Percentiles rank a stretch among this genome's conserved stretches.
phyloP scores from a whole-genome alignment of 2,797 vertebrate genomes.

The Anas bahamensis region DNA sequence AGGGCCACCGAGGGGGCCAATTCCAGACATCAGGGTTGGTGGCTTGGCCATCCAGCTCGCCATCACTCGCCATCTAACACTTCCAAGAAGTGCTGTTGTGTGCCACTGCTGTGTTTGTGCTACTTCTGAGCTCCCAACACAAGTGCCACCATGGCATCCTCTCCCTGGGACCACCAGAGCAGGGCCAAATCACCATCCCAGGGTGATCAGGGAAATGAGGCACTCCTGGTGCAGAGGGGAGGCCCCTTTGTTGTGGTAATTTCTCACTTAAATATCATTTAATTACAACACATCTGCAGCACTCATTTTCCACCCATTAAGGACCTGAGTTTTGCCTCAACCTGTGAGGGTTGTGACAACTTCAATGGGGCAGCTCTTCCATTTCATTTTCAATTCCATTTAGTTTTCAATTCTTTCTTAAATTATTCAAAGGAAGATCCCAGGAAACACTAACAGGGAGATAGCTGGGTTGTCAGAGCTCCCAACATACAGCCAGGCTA shows the following conservation, averaged over 20 bases:
- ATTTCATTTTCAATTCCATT: background rate
- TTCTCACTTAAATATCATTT: background rate
- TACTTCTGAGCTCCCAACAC: background rate
- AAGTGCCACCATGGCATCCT: accelerated
- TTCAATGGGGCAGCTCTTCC: background rate
- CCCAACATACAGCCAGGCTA: background rate
- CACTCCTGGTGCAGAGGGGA: background rate
- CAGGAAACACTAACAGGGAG: background rate
- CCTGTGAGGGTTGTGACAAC: background rate
- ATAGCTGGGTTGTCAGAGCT: background rate
- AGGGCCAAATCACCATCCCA: background rate
- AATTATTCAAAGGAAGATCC: background rate
- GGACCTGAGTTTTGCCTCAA: background rate
- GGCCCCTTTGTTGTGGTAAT: background rate
- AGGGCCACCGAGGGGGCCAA: accelerated
- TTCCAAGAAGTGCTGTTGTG: background rate
- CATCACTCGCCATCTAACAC: background rate
- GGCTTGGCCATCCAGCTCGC: background rate
- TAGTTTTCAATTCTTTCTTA: background rate
- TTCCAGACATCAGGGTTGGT: background rate
- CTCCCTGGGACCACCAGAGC: background rate
- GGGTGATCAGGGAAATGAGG: background rate
- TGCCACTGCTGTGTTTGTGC: background rate
- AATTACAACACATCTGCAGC: background rate
- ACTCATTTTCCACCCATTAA: background rate